A percentile compares a stretch with the other conserved stretches of the same genome.
Evolutionary conservation across 2,113 vertebrate genomes (phyloP).

Genomic region (Ploceus nigricollis): DNA sequence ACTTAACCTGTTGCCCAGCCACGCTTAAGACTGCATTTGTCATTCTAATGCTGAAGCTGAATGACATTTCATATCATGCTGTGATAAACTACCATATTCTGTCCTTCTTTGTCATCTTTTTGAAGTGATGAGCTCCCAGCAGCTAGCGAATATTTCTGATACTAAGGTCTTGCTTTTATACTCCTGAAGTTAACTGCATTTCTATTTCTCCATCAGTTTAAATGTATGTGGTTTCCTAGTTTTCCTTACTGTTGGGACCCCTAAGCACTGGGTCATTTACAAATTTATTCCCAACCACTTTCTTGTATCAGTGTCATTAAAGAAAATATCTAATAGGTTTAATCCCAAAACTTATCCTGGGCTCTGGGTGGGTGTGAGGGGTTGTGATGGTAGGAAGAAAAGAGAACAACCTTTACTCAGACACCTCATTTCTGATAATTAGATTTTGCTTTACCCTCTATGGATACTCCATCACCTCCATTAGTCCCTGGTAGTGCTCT

Average conservation of each 20-base stretch:
- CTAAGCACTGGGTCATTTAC: not conserved
- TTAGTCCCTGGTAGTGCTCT: not conserved
- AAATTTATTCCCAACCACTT: not conserved
- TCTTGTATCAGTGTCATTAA: not conserved
- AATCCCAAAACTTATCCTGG: not conserved
- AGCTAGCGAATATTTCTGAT: not conserved
- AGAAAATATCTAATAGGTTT: not conserved
- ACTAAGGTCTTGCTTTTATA: not conserved
- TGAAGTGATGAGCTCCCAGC: not conserved
- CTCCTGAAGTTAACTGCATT: not conserved
- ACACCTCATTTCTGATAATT: not conserved
- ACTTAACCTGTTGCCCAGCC: conserved; percentile 21
- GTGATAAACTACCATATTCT: not conserved
- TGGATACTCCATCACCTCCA: not conserved
- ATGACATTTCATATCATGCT: not conserved
- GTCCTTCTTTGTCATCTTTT: not conserved
- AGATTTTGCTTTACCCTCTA: not conserved
- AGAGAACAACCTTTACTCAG: not conserved
- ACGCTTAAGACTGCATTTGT: not conserved
- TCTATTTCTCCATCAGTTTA: not conserved
- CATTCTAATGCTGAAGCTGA: not conserved
- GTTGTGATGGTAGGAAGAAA: not conserved
- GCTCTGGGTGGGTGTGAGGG: too few relatives aligned
- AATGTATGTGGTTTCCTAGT: not conserved
- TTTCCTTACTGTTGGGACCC: not conserved